Base-by-base conservation (phyloP, 2,888 invertebrate species). In the Petrophora chlorosata region DNA sequence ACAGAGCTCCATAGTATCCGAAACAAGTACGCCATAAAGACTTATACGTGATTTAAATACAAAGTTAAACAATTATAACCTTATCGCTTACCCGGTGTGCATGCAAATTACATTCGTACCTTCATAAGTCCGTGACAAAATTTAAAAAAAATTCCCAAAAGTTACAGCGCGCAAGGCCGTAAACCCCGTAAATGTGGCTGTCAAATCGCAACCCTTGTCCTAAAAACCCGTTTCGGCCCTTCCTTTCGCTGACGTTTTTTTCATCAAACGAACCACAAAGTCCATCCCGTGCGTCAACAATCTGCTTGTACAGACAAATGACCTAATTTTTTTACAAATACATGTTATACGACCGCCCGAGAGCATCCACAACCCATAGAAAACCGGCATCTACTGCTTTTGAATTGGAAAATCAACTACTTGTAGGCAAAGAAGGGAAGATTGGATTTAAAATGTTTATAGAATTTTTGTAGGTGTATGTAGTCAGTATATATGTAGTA, bases 131-230 rank as follows among this genome's bases (percentile, higher is more conserved):
- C 39, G 33, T 28, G 38, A 49, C 32, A 29, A 34, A 39, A 36
- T 38, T 12, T 23, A 10, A 33, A 39, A 42, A 43, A 41, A 48
- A 35, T 19, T 5, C 14, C 34, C 14, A 15, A 39, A 43, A 29
- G 29, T 38, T 43, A 39, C 39, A 39, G 23, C 43, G 34, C 44
- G 26, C 58, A 58, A 56, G 49, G 40, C 55, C 54, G 66, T 67
- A 63, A 65, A 65, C 58, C 65, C 53, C 41, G 54, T 51, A 56
- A 67, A 66, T 57, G 53, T 33, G 23, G 55, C 64, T 70, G 71
- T 67, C 69, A 67, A 59, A 61, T 55, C 57, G 40, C 51, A 53
- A 53, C 60, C 59, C 55, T 56, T 56, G 54, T 64, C 69, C 62
- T 61, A 61, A 58, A 67, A 59, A 54, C 51, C 48, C 48, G 56